phyloP scores from a whole-genome alignment of 2,797 vertebrate species.

The Loris lydekkerianus region DNA sequence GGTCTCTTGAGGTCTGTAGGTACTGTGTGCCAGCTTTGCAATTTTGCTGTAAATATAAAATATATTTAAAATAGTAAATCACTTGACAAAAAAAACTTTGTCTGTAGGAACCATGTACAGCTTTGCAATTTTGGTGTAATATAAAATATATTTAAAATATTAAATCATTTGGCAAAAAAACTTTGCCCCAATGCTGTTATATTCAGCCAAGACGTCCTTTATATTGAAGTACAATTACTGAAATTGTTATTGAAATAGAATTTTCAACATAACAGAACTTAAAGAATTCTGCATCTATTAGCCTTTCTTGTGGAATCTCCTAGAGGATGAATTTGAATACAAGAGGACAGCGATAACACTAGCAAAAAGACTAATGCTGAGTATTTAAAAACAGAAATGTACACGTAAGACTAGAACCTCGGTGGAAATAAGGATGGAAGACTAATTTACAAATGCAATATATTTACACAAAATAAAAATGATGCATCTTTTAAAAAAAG shows the following conservation, averaged over 20 bases:
- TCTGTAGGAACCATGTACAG: neutral
- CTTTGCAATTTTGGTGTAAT: neutral
- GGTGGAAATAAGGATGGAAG: neutral
- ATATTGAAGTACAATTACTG: neutral
- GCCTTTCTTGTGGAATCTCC: neutral
- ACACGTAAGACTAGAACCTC: neutral
- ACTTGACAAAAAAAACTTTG: neutral
- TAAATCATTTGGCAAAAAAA: neutral
- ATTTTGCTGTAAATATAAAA: neutral
- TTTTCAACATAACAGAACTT: neutral
- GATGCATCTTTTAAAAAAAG: neutral
- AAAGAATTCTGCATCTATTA: neutral
- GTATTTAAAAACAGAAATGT: neutral
- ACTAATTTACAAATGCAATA: neutral
- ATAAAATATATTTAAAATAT: conserved; percentile 12
- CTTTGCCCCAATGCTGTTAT: neutral
- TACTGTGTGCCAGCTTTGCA: neutral
- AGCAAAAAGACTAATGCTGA: neutral
- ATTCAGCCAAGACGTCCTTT: neutral
- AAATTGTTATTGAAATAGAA: conserved; percentile 12
- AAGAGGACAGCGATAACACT: neutral
- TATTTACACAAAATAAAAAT: neutral
- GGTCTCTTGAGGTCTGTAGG: neutral
- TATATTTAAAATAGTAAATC: neutral
- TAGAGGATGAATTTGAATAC: neutral